Evolutionary conservation across 1,140 invertebrate species (phyloP).

Genomic region (Bilobella aurantiaca): DNA sequence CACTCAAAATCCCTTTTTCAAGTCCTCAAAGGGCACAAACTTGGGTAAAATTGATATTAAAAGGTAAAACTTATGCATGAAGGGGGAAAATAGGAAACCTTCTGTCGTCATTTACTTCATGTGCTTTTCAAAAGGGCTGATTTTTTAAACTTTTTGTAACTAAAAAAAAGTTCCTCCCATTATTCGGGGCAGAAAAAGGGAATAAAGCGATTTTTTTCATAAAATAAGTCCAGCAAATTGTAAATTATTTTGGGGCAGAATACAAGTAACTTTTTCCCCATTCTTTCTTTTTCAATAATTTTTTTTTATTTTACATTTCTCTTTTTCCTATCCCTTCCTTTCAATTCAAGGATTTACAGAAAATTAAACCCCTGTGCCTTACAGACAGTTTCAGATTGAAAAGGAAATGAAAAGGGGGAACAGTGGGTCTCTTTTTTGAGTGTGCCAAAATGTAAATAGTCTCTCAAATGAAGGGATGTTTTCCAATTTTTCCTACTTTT

Average conservation of each 20-base stretch:
- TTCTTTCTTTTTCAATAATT: not conserved
- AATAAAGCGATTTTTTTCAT: too few relatives aligned
- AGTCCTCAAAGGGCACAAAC: not conserved
- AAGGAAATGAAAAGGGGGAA: not conserved
- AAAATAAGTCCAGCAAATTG: not conserved
- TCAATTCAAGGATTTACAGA: too few relatives aligned
- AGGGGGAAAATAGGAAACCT: not conserved
- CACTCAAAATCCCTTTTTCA: slow-evolving; percentile 2
- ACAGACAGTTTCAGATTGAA: too few relatives aligned
- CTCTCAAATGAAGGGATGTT: not conserved
- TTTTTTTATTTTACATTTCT: not conserved
- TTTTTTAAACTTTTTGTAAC: not conserved
- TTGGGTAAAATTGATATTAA: not conserved
- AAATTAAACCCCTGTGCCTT: too few relatives aligned
- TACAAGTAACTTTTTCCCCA: not conserved
- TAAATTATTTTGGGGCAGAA: slow-evolving; percentile 8
- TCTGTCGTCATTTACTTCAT: too few relatives aligned
- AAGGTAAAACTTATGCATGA: too few relatives aligned
- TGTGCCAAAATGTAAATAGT: not conserved
- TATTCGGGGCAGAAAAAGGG: not conserved
- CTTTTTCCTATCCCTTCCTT: not conserved
- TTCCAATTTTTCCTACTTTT: not conserved
- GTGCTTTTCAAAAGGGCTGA: not conserved
- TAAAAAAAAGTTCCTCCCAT: slow-evolving; percentile 3
- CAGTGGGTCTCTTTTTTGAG: not conserved